Evolutionary conservation across 2,113 vertebrate genomes (phyloP), one percentile per base, ranked within the genome.

Genomic region (Poeciliopsis retropinna): DNA sequence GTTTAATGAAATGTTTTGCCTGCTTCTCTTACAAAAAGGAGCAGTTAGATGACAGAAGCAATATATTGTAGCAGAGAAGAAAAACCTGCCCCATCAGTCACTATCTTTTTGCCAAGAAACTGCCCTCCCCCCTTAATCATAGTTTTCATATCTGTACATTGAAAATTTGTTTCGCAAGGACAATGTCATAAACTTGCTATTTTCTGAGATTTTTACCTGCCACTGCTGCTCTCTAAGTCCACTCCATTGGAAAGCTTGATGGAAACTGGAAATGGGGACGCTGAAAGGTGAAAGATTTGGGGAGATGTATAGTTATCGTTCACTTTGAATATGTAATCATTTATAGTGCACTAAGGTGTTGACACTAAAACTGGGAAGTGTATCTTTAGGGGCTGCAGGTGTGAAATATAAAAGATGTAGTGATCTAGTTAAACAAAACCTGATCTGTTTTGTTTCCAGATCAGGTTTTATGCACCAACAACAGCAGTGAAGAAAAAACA

Each of bases 81-180:
- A 96, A 47, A 95, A 95, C 92, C 95, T 95, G 93, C 93, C 93
- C 94, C 95, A 93, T 91, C 89, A 64, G 47, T 82, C 29, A 44
- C 39, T 61, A 28, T 83, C 63, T 73, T 95, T 94, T 95, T 96
- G 94, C 95, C 93, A 94, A 94, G 93, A 95, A 89, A 92, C 92
- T 87, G 92, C 51, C 91, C 91, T 94, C 93, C 31, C 94, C 94
- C 95, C 57, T 97, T 97, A 96, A 97, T 97, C 96, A 98, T 97
- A 97, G 95, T 97, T 98, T 97, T 98, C 96, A 97, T 96, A 96
- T 97, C 95, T 94, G 95, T 95, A 95, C 96, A 96, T 97, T 97
- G 95, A 97, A 97, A 97, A 97, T 96, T 97, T 95, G 86, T 94
- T 95, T 95, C 91, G 95, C 97, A 98, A 98, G 97, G 97, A 96